Evolutionary conservation across 2,888 invertebrate species (phyloP).

Genomic region (Ennomos fuscantarius): DNA sequence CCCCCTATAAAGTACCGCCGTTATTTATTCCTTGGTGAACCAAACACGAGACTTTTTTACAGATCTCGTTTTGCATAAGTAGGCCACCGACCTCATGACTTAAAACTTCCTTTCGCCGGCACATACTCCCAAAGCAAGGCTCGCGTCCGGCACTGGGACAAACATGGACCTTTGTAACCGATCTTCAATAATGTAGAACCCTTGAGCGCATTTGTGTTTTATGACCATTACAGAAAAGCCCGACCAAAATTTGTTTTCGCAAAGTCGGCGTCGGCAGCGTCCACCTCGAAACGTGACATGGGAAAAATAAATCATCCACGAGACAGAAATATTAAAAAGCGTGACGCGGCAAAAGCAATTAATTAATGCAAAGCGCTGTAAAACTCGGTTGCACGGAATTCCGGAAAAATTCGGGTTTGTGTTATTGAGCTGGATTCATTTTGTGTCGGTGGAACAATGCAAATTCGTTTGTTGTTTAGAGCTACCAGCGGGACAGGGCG

Average conservation of each 20-base stretch:
- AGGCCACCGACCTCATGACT: slow-evolving; percentile 57
- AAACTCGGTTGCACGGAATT: slow-evolving; percentile 49
- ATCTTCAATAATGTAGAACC: slow-evolving; percentile 69
- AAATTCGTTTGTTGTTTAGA: slow-evolving; percentile 63
- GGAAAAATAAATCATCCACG: slow-evolving; percentile 57
- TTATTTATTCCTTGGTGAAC: slow-evolving; percentile 61
- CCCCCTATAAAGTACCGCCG: slow-evolving; percentile 67
- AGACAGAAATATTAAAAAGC: slow-evolving; percentile 61
- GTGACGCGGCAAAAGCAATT: slow-evolving; percentile 64
- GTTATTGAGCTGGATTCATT: slow-evolving; percentile 51
- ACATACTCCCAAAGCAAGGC: slow-evolving; percentile 59
- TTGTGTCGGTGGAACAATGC: slow-evolving; percentile 62
- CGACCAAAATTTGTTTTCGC: slow-evolving; percentile 46
- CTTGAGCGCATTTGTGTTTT: slow-evolving; percentile 56
- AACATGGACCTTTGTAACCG: slow-evolving; percentile 68
- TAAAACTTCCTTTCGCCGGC: slow-evolving; percentile 57
- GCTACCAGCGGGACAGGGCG: slow-evolving; percentile 41
- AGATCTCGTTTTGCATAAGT: slow-evolving; percentile 60
- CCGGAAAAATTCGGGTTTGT: slow-evolving; percentile 49
- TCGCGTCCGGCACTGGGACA: slow-evolving; percentile 49
- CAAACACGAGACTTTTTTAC: slow-evolving; percentile 63
- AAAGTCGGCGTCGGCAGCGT: slow-evolving; percentile 30
- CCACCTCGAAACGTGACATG: slow-evolving; percentile 44
- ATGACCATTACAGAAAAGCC: slow-evolving; percentile 54
- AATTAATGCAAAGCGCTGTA: slow-evolving; percentile 56